A percentile compares a stretch with the other conserved stretches of the same genome.
Conservation (phyloP, 2,888 invertebrate species). For the Protodeltote pygarga region DNA sequence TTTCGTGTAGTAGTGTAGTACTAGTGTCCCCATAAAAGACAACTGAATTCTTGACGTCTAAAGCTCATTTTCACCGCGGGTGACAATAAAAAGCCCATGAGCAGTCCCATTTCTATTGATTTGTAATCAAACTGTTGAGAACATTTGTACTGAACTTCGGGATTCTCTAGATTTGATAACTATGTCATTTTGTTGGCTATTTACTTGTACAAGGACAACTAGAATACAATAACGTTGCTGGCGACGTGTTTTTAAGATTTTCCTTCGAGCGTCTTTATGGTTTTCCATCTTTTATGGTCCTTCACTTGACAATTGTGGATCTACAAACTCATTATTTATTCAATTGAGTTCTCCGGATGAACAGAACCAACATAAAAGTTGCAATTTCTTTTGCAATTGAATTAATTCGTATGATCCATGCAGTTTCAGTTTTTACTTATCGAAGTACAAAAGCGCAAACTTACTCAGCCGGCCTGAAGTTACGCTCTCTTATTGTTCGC, state of each 20-base stretch:
- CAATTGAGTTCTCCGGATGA: conserved; percentile 1
- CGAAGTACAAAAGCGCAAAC: too few relatives aligned
- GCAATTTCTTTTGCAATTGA: too few relatives aligned
- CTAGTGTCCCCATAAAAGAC: too few relatives aligned
- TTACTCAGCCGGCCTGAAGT: too few relatives aligned
- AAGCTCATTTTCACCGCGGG: conserved; percentile 40
- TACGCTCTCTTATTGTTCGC: too few relatives aligned
- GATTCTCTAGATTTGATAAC: conserved; percentile 24
- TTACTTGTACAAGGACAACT: conserved; percentile 8
- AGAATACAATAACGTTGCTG: conserved; percentile 7
- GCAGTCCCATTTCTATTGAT: conserved; percentile 43
- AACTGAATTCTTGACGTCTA: conserved; percentile 16
- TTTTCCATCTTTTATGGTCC: conserved; percentile 5
- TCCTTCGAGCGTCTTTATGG: conserved; percentile 6
- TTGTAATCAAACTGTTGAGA: conserved; percentile 46
- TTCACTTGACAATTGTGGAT: not conserved
- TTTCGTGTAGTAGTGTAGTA: too few relatives aligned
- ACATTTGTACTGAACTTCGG: conserved; percentile 20
- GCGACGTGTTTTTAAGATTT: conserved; percentile 2
- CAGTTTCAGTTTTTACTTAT: too few relatives aligned
- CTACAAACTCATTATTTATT: not conserved
- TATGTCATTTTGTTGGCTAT: conserved; percentile 5
- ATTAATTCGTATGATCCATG: too few relatives aligned
- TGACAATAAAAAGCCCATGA: conserved; percentile 45
- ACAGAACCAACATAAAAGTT: too few relatives aligned